Percentiles rank a stretch among this genome's conserved stretches.
These are phyloP conservation scores for Falco biarmicus DNA, from an alignment of 2,797 vertebrate genomes.

Conservation along the genomic window DNA sequence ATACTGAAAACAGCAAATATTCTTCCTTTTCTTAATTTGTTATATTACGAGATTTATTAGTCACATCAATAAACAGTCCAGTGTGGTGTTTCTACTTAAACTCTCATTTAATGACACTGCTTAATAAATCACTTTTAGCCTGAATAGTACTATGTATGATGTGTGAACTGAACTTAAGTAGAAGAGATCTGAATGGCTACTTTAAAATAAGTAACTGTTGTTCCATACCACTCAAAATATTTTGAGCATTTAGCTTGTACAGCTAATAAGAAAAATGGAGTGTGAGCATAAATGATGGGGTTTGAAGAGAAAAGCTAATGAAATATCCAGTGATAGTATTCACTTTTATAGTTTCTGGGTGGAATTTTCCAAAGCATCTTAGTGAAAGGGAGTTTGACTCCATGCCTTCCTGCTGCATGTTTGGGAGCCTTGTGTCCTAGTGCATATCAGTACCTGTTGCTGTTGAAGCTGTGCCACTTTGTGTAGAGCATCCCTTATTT, in stretches of 20 bases:
- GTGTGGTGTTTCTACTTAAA: not conserved
- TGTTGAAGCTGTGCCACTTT: not conserved
- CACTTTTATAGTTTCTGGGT: not conserved
- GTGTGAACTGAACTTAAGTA: not conserved
- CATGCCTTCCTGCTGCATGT: not conserved
- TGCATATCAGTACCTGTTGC: not conserved
- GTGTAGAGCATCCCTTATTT: not conserved
- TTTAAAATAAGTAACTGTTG: not conserved
- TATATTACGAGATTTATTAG: slow-evolving; percentile 18
- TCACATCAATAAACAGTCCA: slow-evolving; percentile 1
- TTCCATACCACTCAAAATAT: not conserved
- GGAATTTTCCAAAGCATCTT: not conserved
- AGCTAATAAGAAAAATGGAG: not conserved
- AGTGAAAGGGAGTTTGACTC: not conserved
- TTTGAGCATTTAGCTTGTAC: not conserved
- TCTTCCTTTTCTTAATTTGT: slow-evolving; percentile 5
- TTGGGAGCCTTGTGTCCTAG: not conserved
- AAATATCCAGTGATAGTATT: not conserved
- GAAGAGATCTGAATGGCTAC: not conserved
- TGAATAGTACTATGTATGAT: not conserved
- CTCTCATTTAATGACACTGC: not conserved
- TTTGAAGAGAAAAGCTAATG: not conserved
- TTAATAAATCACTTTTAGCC: slow-evolving; percentile 1
- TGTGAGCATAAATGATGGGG: not conserved
- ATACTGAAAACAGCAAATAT: not conserved